These are phyloP conservation scores for Theretra japonica DNA, from an alignment of 2,888 invertebrate species.

Conservation along the genomic window DNA sequence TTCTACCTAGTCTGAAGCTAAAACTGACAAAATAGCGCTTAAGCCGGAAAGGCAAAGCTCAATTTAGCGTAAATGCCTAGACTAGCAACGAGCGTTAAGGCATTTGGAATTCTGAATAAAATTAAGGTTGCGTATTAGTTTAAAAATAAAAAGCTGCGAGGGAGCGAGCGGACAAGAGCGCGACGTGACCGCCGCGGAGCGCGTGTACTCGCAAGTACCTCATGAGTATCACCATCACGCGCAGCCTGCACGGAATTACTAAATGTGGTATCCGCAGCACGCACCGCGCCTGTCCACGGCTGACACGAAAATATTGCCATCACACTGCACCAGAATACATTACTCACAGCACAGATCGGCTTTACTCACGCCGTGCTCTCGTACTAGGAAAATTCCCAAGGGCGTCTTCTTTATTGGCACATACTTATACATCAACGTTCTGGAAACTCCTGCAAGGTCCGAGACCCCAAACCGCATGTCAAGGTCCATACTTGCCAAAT, in stretches of 20 bases:
- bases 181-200: conserved; percentile 26
- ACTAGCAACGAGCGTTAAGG: not conserved
- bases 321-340: conserved; percentile 43
- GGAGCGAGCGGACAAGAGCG: conserved; percentile 13
- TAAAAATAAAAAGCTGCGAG: conserved; percentile 29
- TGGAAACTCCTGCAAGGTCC: not conserved
- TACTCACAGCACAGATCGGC: conserved; percentile 17
- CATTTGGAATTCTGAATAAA: conserved; percentile 23
- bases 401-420: conserved; percentile 17
- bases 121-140: conserved; percentile 19
- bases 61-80: not conserved
- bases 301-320: conserved; percentile 56
- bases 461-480: conserved; percentile 43
- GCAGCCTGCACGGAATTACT: conserved; percentile 52
- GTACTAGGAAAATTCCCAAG: not conserved
- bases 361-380: not conserved
- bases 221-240: conserved; percentile 38
- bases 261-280: conserved; percentile 50
- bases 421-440: conserved; percentile 25
- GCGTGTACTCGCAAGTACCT: not conserved
- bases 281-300: conserved; percentile 48
- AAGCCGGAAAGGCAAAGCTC: not conserved
- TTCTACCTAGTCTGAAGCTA: not conserved
- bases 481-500: conserved; percentile 62
- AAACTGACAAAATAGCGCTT: not conserved